A percentile compares a stretch with the other conserved stretches of the same genome.
Evolutionary conservation across 92 coral and sea anemone genomes (phyloP).

Genomic region (Siderastrea radians): DNA sequence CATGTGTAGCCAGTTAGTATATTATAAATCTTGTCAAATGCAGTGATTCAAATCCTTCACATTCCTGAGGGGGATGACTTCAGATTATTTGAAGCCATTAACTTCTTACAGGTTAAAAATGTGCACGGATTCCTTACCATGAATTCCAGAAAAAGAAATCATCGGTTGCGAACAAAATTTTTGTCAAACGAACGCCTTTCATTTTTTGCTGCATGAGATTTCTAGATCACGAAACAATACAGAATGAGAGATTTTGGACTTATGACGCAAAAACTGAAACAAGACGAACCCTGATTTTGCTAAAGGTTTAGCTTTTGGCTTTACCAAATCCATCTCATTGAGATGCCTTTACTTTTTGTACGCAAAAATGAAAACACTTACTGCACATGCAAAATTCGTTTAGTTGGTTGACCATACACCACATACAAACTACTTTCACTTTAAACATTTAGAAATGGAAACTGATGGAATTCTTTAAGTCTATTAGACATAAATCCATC

Average conservation of each 20-base stretch:
- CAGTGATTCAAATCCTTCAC: conserved; percentile 17
- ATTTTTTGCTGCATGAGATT: too few species aligned
- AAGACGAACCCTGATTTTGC: too few species aligned
- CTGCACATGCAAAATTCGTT: too few species aligned
- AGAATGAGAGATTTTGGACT: too few species aligned
- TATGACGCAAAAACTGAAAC: too few species aligned
- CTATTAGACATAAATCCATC: not conserved
- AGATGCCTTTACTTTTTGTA: too few species aligned
- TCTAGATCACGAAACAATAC: too few species aligned
- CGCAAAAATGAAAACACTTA: too few species aligned
- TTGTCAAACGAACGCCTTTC: too few species aligned
- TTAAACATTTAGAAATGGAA: not conserved
- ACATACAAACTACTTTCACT: not conserved
- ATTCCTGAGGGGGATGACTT: conserved; percentile 44
- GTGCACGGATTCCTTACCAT: conserved; percentile 6
- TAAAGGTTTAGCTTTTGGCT: too few species aligned
- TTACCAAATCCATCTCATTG: too few species aligned
- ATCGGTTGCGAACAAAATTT: not conserved
- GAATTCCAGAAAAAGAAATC: conserved; percentile 25
- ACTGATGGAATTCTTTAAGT: not conserved
- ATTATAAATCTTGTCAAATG: not conserved
- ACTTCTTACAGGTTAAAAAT: conserved; percentile 35
- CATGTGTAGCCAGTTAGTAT: not conserved
- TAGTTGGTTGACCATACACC: too few species aligned
- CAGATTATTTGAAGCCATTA: conserved; percentile 41